Evolutionary conservation across 1,140 invertebrate genomes (phyloP), one percentile per base, ranked within the genome.

Genomic region (Pseudomyrmex dendroicus): DNA sequence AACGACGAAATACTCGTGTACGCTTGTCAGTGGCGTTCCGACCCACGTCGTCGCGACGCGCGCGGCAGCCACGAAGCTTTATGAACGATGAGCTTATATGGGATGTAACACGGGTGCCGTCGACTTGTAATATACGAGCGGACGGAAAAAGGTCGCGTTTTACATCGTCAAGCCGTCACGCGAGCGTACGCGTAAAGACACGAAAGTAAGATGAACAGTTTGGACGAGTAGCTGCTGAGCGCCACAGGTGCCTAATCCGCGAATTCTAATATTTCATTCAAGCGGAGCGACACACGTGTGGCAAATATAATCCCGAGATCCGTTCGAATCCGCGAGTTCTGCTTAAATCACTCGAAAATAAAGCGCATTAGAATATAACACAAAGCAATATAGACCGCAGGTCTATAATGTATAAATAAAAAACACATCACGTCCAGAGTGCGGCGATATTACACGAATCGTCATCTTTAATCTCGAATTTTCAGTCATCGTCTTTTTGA

Each of bases 41-140:
- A 82, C 78, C 70, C 72, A 82, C 57, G 78, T 73, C 82, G 64
- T 84, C 35, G 25, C 56, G 82, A 63, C 52, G 56, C 66, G 50
- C 59, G 64, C 62, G 20, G 20, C n/a, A 62, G 84, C 52, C 62
- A 64, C 56, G 77, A 52, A 82, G 85, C 83, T 87, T 89, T 89
- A 89, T 86, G 82, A 89, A 87, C 83, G 87, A 89, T 87, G 85
- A 82, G 76, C 83, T 84, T 83, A 85, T 85, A 84, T 84, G 76
- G 80, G 80, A 89, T 84, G 89, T 89, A 89, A 89, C 89, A 89
- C 87, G 85, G 35, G 35, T 89, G 85, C 73, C 85, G 66, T 64
- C 83, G 74, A 84, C 85, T 78, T 62, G 80, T 89, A 89, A 89
- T 89, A 89, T 89, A 89, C 83, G 83, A 86, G 80, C 84, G 48